Base-by-base conservation (phyloP, 2,113 vertebrate genomes). In the Bungarus multicinctus region DNA sequence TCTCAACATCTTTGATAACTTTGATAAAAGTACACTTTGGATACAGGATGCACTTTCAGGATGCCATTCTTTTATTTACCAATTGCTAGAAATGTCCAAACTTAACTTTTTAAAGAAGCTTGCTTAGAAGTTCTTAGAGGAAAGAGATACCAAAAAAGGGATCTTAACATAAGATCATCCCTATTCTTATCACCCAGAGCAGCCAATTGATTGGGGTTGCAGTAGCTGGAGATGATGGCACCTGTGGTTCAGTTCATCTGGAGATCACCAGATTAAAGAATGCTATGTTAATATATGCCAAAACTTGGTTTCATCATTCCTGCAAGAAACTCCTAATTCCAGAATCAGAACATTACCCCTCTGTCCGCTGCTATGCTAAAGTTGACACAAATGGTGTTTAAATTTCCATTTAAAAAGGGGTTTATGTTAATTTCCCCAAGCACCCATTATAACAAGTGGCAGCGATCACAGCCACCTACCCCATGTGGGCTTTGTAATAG, bases 361-460 rank as follows among this genome's bases (percentile, higher is more conserved):
- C 50, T n/a, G 25, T 23, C 85, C 27, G 9, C 88, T 58, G 88
- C 88, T 47, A 52, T 58, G 9, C 64, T 85, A 69, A 22, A 57
- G 53, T 39, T 22, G 43, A 89, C 89, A 92, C 88, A 74, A 8
- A n/a, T 0, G 90, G 0, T 81, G 94, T 93, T 96, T 95, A 93
- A 89, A 92, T 95, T 95, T 94, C 88, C 27, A 90, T 95, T 93
- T 89, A 47, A 81, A 39, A 85, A 3, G 93, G 0, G 20, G 22
- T 94, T 96, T 89, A 25, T 90, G 91, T 39, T 94, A 93, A 94
- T 94, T 96, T 96, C 91, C 88, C 93, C 25, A 57, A 94, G 89
- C 45, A 85, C 0, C 30, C 85, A 93, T 92, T 94, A n/a, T 94
- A 89, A 94, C 95, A 92, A 60, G 91, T 93, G 52, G 7, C 55